Evolutionary conservation across 2,888 invertebrate genomes (phyloP), one percentile per base, ranked within the genome.

Genomic region (Atrina japonica): DNA sequence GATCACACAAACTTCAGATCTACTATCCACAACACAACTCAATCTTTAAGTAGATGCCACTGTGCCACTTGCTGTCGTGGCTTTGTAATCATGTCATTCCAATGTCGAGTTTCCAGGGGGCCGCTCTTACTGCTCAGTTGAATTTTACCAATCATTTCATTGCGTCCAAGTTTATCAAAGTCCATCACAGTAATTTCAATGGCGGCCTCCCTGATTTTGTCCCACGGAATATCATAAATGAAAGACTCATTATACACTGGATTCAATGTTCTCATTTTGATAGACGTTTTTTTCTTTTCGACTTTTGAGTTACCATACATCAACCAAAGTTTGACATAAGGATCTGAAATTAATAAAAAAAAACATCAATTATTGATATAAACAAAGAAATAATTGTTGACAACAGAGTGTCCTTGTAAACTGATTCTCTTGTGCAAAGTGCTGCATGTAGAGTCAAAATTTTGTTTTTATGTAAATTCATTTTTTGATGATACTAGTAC

Each of bases 11-110:
- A 35, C 35, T 35, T 35, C 35, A 35, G 35, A 35, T 35, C 35
- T 35, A 35, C 6, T 35, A 11, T 35, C 5, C 35, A 35, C 5
- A 35, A 35, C 11, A 5, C 5, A 35, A 35, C 41, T 83, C 82
- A 89, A 77, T 90, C 89, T 75, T 98, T 98, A 89, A 98, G 93
- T 91, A 97, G 95, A 92, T 98, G 98, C 98, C 98, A 98, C 91
- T 97, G 97, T 58, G 97, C 96, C 86, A 97, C 96, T 85, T 96
- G 96, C 92, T 98, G 97, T 81, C 97, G 93, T 25, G 97, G 97
- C 92, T 98, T 98, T 75, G 97, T 96, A 83, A 98, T 97, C 98
- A 98, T 98, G 90, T 98, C 98, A 88, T 97, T 97, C 98, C 98
- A 98, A 91, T 98, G 98, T 90, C 97, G 97, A 43, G 97, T 97